These are phyloP conservation scores for Champsocephalus esox DNA, from an alignment of 2,797 vertebrate genomes.

Conservation along the genomic window DNA sequence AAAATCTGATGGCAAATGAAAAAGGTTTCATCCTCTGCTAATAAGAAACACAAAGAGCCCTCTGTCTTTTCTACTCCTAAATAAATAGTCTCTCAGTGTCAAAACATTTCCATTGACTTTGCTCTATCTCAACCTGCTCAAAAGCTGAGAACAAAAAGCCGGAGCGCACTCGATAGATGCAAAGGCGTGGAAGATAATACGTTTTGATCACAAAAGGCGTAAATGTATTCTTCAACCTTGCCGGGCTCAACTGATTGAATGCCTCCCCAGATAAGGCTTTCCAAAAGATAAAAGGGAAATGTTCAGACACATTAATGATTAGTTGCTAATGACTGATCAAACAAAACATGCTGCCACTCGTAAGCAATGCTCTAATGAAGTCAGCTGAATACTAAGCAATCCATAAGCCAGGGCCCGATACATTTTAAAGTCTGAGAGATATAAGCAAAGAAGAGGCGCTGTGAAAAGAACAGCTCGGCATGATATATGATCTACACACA, in stretches of 20 bases:
- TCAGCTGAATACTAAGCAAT: slow-evolving; percentile 53
- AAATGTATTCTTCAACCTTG: slow-evolving; percentile 39
- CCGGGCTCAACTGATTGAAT: slow-evolving; percentile 38
- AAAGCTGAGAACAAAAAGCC: slow-evolving; percentile 19
- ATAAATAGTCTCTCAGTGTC: slow-evolving; percentile 45
- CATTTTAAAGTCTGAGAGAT: slow-evolving; percentile 25
- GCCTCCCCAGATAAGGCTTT: slow-evolving; percentile 49
- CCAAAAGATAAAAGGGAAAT: slow-evolving; percentile 67
- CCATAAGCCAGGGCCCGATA: slow-evolving; percentile 47
- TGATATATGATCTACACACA: slow-evolving; percentile 29
- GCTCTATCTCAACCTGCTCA: slow-evolving; percentile 36
- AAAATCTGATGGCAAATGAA: slow-evolving; percentile 22
- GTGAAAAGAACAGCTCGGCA: slow-evolving; percentile 8
- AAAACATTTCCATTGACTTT: slow-evolving; percentile 47
- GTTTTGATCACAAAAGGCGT: slow-evolving; percentile 54
- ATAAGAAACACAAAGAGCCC: slow-evolving; percentile 42
- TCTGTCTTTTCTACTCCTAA: slow-evolving; percentile 1
- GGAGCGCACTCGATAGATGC: slow-evolving; percentile 10
- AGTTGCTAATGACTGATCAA: slow-evolving; percentile 73
- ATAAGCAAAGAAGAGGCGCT: slow-evolving; percentile 4
- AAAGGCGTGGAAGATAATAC: slow-evolving; percentile 30
- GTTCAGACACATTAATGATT: slow-evolving; percentile 71
- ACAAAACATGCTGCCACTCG: slow-evolving; percentile 54
- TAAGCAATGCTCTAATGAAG: slow-evolving; percentile 62
- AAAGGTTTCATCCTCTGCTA: slow-evolving; percentile 32